These are phyloP conservation scores for Himalopsyche anomala DNA, from an alignment of 2,888 invertebrate species.

Conservation along the genomic window DNA sequence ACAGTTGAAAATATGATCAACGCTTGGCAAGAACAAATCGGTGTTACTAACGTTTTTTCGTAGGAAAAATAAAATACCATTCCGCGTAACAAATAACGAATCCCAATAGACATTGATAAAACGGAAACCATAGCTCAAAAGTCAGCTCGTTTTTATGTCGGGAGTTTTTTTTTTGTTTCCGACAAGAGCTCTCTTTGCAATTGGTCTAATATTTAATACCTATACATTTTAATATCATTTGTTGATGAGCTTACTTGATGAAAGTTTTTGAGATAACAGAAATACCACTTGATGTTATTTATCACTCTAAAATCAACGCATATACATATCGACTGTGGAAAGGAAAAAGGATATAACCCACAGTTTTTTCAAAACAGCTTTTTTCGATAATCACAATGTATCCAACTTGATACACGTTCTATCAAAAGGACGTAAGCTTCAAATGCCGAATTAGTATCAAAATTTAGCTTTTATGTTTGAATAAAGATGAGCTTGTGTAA, in stretches of 20 bases:
- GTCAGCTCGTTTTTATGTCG: constrained; percentile 7
- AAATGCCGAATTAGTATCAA: too few relatives aligned
- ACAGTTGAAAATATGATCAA: constrained; percentile 28
- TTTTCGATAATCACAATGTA: too few relatives aligned
- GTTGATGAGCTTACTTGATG: neutral
- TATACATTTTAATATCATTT: constrained; percentile 24
- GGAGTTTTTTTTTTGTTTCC: constrained; percentile 5
- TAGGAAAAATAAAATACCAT: constrained; percentile 36
- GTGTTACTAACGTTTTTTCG: constrained; percentile 38
- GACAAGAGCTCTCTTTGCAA: constrained; percentile 18
- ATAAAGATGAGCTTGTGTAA: too few relatives aligned
- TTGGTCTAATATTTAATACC: constrained; percentile 1
- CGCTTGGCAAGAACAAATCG: constrained; percentile 43
- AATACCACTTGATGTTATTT: too few relatives aligned
- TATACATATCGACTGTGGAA: too few relatives aligned
- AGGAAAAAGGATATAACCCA: too few relatives aligned
- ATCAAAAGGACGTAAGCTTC: too few relatives aligned
- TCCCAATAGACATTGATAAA: constrained; percentile 40
- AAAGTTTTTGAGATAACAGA: too few relatives aligned
- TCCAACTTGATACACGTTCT: too few relatives aligned
- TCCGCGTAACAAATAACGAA: constrained; percentile 37
- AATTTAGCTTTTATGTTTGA: too few relatives aligned
- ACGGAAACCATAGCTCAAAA: constrained; percentile 39
- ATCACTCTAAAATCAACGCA: too few relatives aligned
- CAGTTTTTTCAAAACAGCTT: too few relatives aligned